A percentile compares a stretch with the other conserved stretches of the same genome.
Evolutionary conservation across 1,140 invertebrate species (phyloP).

Genomic region (Akabosia matsudoensis): DNA sequence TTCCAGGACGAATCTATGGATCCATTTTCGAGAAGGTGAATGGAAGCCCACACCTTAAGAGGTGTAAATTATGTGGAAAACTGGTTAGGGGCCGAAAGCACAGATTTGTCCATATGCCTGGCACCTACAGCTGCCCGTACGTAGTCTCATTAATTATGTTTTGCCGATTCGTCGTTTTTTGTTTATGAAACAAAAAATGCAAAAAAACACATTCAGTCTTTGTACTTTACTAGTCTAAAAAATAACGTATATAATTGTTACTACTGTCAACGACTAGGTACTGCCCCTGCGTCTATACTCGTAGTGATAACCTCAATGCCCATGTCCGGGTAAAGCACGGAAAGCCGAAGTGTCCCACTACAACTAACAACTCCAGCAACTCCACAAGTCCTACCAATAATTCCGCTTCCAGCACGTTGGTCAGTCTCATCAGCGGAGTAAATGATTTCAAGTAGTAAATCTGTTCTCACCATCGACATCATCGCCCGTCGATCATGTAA

Average conservation of each 20-base stretch:
- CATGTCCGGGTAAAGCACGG: conserved; percentile 46
- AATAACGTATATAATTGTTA: background rate
- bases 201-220: too few relatives aligned
- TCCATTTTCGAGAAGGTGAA: conserved; percentile 47
- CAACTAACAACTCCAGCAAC: conserved; percentile 37
- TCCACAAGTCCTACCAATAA: conserved; percentile 44
- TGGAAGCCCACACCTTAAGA: conserved; percentile 46
- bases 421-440: conserved; percentile 42
- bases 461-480: background rate
- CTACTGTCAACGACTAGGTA: conserved; percentile 1
- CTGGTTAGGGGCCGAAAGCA: conserved; percentile 36
- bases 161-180: background rate
- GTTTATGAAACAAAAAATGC: background rate
- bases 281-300: conserved; percentile 46
- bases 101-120: conserved; percentile 46
- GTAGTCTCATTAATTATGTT: conserved; percentile 18
- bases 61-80: conserved; percentile 48
- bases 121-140: conserved; percentile 42
- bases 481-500: background rate
- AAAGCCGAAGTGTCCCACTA: conserved; percentile 38
- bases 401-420: conserved; percentile 43
- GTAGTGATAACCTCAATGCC: conserved; percentile 46
- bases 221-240: background rate
- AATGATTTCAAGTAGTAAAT: conserved; percentile 34
- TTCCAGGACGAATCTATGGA: conserved; percentile 46